Evolutionary conservation across 2,888 invertebrate species (phyloP), one percentile per base, ranked within the genome.

Genomic region (Nebria brevicollis): DNA sequence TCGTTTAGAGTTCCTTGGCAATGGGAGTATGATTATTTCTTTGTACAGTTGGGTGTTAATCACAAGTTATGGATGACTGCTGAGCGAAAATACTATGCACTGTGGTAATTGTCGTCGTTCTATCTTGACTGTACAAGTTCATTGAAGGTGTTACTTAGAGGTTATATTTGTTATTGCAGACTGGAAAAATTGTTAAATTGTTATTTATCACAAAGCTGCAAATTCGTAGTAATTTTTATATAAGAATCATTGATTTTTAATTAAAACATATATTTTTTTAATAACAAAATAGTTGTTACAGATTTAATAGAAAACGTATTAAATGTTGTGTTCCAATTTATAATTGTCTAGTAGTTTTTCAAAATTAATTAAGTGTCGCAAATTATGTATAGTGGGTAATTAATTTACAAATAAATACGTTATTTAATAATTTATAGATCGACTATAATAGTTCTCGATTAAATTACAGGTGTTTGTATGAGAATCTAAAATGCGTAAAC

Each of bases 311-410:
- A 13, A 8, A 54, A 54, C 54, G 54, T 43, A 54, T 54, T 6
- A 54, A 54, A 54, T 54, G 0, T 43, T 10, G 43, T 8, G 43
- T 43, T 54, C 54, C 70, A 25, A 34, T 70, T 26, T 25, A 70
- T 5, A 70, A 70, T 70, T 70, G 70, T 25, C 34, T 70, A 25
- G 70, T 20, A 70, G 70, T 25, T 25, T 70, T 70, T 70, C 8
- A 20, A 70, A 65, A 78, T 73, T 78, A 78, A 78, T 78, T 78
- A 78, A 78, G 73, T 78, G 78, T 78, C 72, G 42, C 73, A 25
- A 72, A 78, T 25, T 70, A 26, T 70, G 70, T 70, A 70, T 54
- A 54, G 54, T 54, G 15, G 11, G 70, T 34, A 70, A 70, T 70
- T 70, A 70, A 70, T 26, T 70, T 70, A 13, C 25, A 70, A 54